Evolutionary conservation across 1,140 invertebrate species (phyloP).

Genomic region (Gerris buenoi): DNA sequence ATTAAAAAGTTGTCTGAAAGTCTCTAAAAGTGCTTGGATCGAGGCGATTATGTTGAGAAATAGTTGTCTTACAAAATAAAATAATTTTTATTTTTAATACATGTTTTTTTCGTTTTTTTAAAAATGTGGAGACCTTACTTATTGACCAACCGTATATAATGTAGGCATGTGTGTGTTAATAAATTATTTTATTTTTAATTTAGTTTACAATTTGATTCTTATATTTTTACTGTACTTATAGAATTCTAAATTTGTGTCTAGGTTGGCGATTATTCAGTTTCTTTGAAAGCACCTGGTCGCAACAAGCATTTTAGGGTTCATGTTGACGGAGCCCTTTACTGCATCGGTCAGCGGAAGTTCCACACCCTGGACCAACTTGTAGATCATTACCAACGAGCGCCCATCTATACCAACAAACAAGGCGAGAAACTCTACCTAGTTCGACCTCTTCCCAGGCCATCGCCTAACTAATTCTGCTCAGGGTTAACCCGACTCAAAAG

Average conservation of each 20-base stretch:
- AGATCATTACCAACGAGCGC: conserved; percentile 94
- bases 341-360: conserved; percentile 96
- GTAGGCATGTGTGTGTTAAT: neutral
- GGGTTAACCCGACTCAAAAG: neutral
- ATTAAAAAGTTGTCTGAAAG: too few relatives aligned
- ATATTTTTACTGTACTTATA: neutral
- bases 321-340: conserved; percentile 82
- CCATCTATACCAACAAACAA: conserved; percentile 94
- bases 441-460: conserved; percentile 49
- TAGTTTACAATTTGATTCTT: too few relatives aligned
- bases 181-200: too few relatives aligned
- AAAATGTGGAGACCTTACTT: too few relatives aligned
- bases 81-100: too few relatives aligned
- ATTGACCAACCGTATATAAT: too few relatives aligned
- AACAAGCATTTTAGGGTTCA: conserved; percentile 99
- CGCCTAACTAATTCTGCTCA: neutral
- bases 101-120: too few relatives aligned
- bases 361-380: conserved; percentile 89
- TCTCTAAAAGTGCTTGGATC: too few relatives aligned
- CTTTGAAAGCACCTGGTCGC: conserved; percentile 87
- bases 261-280: conserved; percentile 97
- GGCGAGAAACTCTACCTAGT: conserved; percentile 86
- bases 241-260: conserved; percentile 30
- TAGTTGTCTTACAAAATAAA: too few relatives aligned
- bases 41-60: too few relatives aligned